A percentile compares a stretch with the other conserved stretches of the same genome.
Conservation (phyloP, 2,888 invertebrate genomes). For the Ophonus ardosiacus region DNA sequence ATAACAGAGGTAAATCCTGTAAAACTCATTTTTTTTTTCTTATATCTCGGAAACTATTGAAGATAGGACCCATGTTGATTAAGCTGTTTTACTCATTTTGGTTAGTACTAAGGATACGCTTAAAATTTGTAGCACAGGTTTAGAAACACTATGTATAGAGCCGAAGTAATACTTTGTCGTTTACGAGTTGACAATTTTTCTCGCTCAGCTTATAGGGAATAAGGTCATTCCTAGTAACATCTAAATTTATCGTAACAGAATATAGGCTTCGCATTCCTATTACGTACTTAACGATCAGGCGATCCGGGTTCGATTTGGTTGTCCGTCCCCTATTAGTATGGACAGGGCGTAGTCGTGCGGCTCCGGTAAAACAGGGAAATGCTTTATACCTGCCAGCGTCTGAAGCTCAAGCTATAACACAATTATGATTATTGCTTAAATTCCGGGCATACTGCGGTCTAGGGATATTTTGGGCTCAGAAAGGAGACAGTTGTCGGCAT, state of each 20-base stretch:
- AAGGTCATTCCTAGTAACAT: background rate
- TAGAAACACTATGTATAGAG: no score
- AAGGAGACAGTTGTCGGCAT: conserved; percentile 17
- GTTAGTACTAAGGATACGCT: no score
- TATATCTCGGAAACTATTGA: no score
- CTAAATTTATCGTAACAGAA: background rate
- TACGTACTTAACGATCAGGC: background rate
- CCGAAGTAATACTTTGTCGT: no score
- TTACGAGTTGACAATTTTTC: no score
- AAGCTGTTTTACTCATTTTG: no score
- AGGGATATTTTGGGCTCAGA: conserved; percentile 8
- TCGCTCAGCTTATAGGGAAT: no score
- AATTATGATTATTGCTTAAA: conserved; percentile 50
- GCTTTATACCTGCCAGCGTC: conserved; percentile 40
- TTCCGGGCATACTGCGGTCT: conserved; percentile 23
- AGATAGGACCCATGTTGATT: no score
- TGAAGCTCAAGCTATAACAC: conserved; percentile 3
- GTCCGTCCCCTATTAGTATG: conserved; percentile 18
- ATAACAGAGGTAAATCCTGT: no score
- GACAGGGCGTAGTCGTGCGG: background rate
- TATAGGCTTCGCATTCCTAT: background rate
- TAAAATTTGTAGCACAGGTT: no score
- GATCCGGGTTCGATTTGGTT: background rate
- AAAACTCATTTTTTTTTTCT: no score
- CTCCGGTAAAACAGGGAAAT: conserved; percentile 47